Evolutionary conservation across 2,113 vertebrate genomes (phyloP).

Genomic region (Dunckerocampus dactyliophorus): DNA sequence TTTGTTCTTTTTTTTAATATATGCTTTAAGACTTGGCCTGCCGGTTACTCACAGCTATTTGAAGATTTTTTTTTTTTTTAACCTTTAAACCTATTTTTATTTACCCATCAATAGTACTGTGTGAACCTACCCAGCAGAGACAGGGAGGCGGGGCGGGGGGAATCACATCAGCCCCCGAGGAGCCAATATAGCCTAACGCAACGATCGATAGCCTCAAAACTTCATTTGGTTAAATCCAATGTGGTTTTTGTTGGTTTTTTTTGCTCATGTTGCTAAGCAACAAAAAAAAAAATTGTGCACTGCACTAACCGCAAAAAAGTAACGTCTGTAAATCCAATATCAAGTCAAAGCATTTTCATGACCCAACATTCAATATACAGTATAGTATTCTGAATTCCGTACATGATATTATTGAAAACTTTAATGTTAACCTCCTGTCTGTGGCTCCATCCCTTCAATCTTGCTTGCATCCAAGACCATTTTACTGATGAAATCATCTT

Average conservation of each 20-base stretch:
- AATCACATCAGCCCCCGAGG: conserved; percentile 24
- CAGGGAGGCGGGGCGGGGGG: not conserved
- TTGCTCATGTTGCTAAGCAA: conserved; percentile 15
- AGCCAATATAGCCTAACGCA: not conserved
- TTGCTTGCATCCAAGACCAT: not conserved
- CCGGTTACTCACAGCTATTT: conserved; percentile 49
- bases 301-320: not conserved
- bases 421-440: too few species aligned
- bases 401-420: too few species aligned
- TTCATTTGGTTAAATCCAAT: conserved; percentile 12
- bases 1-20: not conserved
- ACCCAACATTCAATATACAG: too few species aligned
- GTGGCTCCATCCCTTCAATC: not conserved
- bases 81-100: not conserved
- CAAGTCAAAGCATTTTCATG: not conserved
- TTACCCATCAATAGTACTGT: conserved; percentile 1
- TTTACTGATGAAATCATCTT: not conserved
- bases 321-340: too few species aligned
- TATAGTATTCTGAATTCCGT: too few species aligned
- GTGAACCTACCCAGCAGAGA: conserved; percentile 11
- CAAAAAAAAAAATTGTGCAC: not conserved
- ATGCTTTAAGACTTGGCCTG: conserved; percentile 50
- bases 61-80: conserved; percentile 18
- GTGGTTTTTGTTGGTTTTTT: conserved; percentile 10
- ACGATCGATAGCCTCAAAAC: conserved; percentile 18